These are phyloP conservation scores for Coendou prehensilis DNA, from an alignment of 2,797 vertebrate genomes.

Conservation along the genomic window DNA sequence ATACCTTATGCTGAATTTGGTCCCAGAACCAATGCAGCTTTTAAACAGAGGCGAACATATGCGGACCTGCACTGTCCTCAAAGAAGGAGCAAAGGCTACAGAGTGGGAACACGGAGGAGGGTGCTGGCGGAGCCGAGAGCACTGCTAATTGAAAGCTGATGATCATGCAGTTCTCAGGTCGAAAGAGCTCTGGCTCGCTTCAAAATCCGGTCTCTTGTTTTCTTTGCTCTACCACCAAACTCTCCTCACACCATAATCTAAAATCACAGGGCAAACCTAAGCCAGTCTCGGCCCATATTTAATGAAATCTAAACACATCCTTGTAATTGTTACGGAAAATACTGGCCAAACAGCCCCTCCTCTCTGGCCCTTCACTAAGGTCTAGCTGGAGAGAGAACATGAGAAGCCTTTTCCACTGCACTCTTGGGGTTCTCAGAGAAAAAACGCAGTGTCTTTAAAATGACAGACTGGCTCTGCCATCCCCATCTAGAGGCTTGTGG, in stretches of 20 bases:
- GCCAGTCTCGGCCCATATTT: constrained; percentile 53
- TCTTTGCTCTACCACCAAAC: neutral
- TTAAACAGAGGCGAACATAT: neutral
- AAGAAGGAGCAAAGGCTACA: neutral
- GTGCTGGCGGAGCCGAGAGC: neutral
- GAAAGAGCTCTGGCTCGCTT: neutral
- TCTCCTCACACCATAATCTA: neutral
- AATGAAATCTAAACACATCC: constrained; percentile 63
- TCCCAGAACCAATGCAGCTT: neutral
- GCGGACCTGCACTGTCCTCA: too few relatives aligned
- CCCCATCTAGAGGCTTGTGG: constrained; percentile 83
- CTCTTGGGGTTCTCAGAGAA: constrained; percentile 79
- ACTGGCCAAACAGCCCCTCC: constrained; percentile 68
- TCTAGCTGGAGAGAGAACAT: constrained; percentile 73
- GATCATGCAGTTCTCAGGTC: neutral
- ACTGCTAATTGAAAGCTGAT: neutral
- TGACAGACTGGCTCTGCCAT: constrained; percentile 83
- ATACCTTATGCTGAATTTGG: neutral
- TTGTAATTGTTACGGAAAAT: constrained; percentile 66
- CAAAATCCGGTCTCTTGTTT: neutral
- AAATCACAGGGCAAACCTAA: neutral
- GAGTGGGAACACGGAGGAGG: neutral
- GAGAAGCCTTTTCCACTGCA: constrained; percentile 78
- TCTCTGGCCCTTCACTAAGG: constrained; percentile 68
- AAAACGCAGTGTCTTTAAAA: constrained; percentile 84